A percentile compares a stretch with the other conserved stretches of the same genome.
phyloP scores from a whole-genome alignment of 2,888 invertebrate genomes.

The Coelinius sp. region DNA sequence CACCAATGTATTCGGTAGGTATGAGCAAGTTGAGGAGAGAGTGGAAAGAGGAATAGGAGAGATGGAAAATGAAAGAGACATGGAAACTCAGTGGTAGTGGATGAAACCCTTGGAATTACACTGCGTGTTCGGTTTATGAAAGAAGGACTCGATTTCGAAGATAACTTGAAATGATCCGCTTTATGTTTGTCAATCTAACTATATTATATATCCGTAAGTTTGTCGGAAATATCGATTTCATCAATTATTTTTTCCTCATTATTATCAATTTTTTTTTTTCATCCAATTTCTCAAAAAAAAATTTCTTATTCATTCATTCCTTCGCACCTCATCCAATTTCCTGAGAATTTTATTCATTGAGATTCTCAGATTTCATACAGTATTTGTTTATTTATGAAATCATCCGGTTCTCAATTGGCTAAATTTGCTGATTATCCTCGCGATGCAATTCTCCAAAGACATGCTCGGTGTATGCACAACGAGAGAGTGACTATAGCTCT shows the following conservation, averaged over 20 bases:
- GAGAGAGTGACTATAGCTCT: not conserved
- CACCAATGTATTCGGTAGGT: slow-evolving; percentile 46
- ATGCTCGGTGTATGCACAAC: slow-evolving; percentile 31
- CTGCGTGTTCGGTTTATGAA: slow-evolving; percentile 58
- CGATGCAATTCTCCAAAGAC: slow-evolving; percentile 48
- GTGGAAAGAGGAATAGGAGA: slow-evolving; percentile 22
- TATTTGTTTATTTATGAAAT: slow-evolving; percentile 62
- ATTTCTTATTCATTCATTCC: not conserved
- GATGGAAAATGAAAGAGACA: slow-evolving; percentile 29
- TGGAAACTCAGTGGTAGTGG: not conserved
- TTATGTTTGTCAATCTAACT: slow-evolving; percentile 20
- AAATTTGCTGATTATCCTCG: slow-evolving; percentile 49
- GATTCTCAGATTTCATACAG: slow-evolving; percentile 24
- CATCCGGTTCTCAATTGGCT: slow-evolving; percentile 61
- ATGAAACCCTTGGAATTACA: slow-evolving; percentile 33
- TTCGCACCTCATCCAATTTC: slow-evolving; percentile 27
- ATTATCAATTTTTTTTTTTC: not conserved
- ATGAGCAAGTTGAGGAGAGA: not conserved
- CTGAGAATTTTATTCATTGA: slow-evolving; percentile 44
- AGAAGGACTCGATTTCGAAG: slow-evolving; percentile 40
- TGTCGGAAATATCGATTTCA: slow-evolving; percentile 22
- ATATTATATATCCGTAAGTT: slow-evolving; percentile 19
- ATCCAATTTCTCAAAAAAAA: not conserved
- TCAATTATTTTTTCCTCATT: not conserved
- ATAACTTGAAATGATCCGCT: slow-evolving; percentile 16